Conservation (phyloP, 2,888 invertebrate species). For the Hypomecis punctinalis region DNA sequence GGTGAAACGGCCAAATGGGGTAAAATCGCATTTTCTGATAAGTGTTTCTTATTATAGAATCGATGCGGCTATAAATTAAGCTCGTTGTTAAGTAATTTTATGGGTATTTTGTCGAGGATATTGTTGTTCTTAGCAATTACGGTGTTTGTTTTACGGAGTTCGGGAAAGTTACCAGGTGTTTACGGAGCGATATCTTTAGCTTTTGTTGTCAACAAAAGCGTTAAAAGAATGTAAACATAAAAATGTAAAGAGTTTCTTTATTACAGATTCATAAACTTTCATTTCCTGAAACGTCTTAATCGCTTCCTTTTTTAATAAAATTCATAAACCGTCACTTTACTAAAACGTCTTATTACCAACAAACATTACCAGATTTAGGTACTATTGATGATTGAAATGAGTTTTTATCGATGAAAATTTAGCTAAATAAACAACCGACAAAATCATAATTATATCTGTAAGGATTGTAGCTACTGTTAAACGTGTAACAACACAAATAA, state of each 20-base stretch:
- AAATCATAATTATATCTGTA: no score
- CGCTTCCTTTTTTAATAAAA: no score
- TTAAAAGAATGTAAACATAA: no score
- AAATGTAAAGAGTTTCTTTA: no score
- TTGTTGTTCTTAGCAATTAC: constrained; percentile 13
- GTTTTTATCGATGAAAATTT: no score
- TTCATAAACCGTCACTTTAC: no score
- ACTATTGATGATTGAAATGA: no score
- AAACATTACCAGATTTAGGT: no score
- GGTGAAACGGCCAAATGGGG: constrained; percentile 26
- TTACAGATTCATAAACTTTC: no score
- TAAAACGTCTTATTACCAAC: no score
- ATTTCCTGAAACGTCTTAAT: no score
- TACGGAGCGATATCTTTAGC: neutral
- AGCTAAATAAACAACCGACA: no score
- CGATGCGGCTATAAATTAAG: constrained; percentile 33
- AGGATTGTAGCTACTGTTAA: neutral
- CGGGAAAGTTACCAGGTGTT: constrained; percentile 2
- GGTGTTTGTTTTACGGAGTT: constrained; percentile 8
- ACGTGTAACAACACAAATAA: constrained; percentile 10
- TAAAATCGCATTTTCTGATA: constrained; percentile 36
- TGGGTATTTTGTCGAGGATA: constrained; percentile 21
- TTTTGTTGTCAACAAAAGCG: neutral
- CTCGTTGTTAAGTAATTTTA: constrained; percentile 30
- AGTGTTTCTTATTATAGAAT: constrained; percentile 35